Evolutionary conservation across 2,113 vertebrate genomes (phyloP), one percentile per base, ranked within the genome.

Genomic region (Tetrax tetrax): DNA sequence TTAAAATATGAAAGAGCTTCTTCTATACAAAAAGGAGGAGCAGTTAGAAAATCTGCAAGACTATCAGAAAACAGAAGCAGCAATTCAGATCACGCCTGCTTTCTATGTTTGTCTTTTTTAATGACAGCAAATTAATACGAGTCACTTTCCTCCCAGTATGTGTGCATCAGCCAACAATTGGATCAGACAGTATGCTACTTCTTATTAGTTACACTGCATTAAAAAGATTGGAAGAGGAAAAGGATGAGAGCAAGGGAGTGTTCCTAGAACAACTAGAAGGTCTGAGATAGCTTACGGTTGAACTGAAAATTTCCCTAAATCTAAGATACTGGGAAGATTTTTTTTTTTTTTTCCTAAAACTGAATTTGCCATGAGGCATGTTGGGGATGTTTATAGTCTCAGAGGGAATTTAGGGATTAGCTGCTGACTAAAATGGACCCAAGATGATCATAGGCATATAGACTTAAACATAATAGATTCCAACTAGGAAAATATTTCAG

Each of bases 161-260:
- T 74, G 53, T 50, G 86, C 87, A 86, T 90, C 86, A 97, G 59
- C 84, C 72, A 90, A 88, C 82, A 92, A 97, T 87, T 3, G 29
- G 69, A 82, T 83, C 89, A 95, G 95, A 91, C 82, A 93, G 61
- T 65, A 93, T 64, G 69, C 35, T 87, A 53, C 65, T 95, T 88
- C 89, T 85, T 75, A 95, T 95, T 97, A 97, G 95, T 95, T 89
- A 96, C 33, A 96, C 37, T 48, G 88, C 50, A 71, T 77, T 87
- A 86, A 91, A 83, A 95, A 82, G 47, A 76, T 50, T 69, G 50
- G 60, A 82, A 61, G 59, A 70, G 8, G 31, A 59, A 76, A 77
- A 79, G 19, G 51, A 53, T 29, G 64, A 94, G 74, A 48, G 47
- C n/a, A 96, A 56, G 20, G 31, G 38, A 92, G 38, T 54, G 23